Base-by-base conservation (phyloP, 2,888 invertebrate genomes). In the Yponomeuta malinellus region DNA sequence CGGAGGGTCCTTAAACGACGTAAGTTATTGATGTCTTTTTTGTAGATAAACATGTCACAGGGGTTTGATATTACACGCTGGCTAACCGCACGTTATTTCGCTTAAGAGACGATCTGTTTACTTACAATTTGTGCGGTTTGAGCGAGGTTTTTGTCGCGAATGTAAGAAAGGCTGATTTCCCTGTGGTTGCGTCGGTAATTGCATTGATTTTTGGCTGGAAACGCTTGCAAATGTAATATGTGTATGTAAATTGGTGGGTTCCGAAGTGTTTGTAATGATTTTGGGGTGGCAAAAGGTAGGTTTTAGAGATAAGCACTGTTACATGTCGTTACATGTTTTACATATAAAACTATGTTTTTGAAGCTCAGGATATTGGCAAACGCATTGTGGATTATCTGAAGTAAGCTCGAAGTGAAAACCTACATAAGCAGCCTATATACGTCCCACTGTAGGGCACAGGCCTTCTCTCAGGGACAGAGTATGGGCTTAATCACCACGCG, bases 1-100 rank as follows among this genome's bases (percentile, higher is more conserved):
- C 69, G 78, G 77, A 78, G 79, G 79, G 79, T 75, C 75, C 80
- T 78, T 80, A 81, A 85, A 84, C 84, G 85, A 84, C 78, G 78
- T 79, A 77, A 73, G 86, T 87, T 90, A 90, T 89, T 90, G 90
- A 90, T 90, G 89, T 86, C 84, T 86, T 75, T 76, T 82, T 81
- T 83, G 76, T 74, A 87, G 90, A 90, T 89, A 87, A 87, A 86
- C 88, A 86, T 86, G 88, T 71, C 69, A 70, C 69, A 69, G 15
- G 52, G 52, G 52, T 59, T 59, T 59, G 52, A 59, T 59, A 5
- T 4, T 10, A 70, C 65, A 29, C 43, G 65, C 64, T 68, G 71
- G 68, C 15, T 59, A 59, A 59, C 52, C 12, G 52, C 52, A 15
- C 9, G 9, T n/a, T 64, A 15, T 70, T 52, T 10, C 23, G n/a